phyloP scores from a whole-genome alignment of 2,888 invertebrate species.

The Eucriotettix oculatus region DNA sequence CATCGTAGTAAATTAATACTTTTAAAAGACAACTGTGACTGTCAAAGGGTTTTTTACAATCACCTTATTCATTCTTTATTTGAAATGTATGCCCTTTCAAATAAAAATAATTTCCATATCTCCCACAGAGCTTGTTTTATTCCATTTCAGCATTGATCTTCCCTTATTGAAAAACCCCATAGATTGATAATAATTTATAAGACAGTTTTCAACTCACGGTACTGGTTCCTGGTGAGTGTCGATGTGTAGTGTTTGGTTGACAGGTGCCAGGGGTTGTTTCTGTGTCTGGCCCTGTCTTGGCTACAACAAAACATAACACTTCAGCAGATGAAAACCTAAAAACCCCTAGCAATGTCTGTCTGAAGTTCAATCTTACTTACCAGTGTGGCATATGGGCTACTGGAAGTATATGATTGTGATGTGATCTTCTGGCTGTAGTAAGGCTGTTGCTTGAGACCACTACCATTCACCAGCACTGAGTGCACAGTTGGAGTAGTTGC shows the following conservation, averaged over 20 bases:
- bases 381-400: constrained; percentile 16
- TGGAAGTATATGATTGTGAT: constrained; percentile 4
- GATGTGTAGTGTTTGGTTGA: constrained; percentile 67
- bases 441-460: constrained; percentile 43
- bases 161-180: too few relatives aligned
- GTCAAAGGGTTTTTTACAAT: too few relatives aligned
- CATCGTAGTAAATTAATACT: too few relatives aligned
- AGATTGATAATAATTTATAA: not conserved
- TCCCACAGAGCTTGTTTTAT: too few relatives aligned
- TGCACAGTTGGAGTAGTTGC: constrained; percentile 64
- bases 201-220: constrained; percentile 44
- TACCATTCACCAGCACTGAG: constrained; percentile 52
- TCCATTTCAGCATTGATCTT: too few relatives aligned
- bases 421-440: constrained; percentile 21
- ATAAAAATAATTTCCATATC: too few relatives aligned
- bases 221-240: constrained; percentile 75
- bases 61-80: too few relatives aligned
- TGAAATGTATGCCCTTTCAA: too few relatives aligned
- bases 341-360: not conserved
- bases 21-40: too few relatives aligned
- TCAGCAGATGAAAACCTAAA: too few relatives aligned
- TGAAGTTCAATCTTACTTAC: constrained; percentile 10
- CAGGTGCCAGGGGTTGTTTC: constrained; percentile 24
- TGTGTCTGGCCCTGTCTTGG: constrained; percentile 18
- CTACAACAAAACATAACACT: constrained; percentile 14